phyloP scores from a whole-genome alignment of 2,113 vertebrate genomes.

The Pleuronectes platessa region DNA sequence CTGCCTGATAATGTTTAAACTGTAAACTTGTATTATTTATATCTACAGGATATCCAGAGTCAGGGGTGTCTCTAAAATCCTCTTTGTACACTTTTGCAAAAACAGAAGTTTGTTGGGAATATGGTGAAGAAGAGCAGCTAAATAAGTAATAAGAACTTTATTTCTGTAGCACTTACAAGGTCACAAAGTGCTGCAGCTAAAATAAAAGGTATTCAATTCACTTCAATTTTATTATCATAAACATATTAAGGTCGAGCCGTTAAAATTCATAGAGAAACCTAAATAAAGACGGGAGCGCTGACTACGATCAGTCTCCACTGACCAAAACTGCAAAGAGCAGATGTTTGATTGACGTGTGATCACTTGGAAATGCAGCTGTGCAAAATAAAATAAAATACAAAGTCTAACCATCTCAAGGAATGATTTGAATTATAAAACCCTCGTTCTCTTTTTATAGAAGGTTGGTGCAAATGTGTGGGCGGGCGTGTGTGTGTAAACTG shows the following conservation, averaged over 20 bases:
- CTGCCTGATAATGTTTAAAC: neutral
- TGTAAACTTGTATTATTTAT: neutral
- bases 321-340: neutral
- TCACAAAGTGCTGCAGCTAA: too few species aligned
- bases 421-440: constrained; percentile 22
- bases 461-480: constrained; percentile 13
- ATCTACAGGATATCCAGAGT: neutral
- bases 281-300: neutral
- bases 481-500: constrained; percentile 25
- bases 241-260: too few species aligned
- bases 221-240: too few species aligned
- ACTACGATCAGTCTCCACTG: neutral
- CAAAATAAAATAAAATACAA: neutral
- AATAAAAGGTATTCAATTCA: too few species aligned
- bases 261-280: too few species aligned
- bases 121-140: too few species aligned
- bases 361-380: neutral
- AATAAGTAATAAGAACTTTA: too few species aligned
- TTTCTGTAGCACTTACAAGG: too few species aligned
- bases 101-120: too few species aligned
- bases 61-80: neutral
- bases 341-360: neutral
- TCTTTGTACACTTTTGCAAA: too few species aligned
- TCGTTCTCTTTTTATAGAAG: constrained; percentile 27
- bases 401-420: constrained; percentile 1